These are phyloP conservation scores for Hoplodrina blanda DNA, from an alignment of 2,888 invertebrate genomes.

Conservation along the genomic window DNA sequence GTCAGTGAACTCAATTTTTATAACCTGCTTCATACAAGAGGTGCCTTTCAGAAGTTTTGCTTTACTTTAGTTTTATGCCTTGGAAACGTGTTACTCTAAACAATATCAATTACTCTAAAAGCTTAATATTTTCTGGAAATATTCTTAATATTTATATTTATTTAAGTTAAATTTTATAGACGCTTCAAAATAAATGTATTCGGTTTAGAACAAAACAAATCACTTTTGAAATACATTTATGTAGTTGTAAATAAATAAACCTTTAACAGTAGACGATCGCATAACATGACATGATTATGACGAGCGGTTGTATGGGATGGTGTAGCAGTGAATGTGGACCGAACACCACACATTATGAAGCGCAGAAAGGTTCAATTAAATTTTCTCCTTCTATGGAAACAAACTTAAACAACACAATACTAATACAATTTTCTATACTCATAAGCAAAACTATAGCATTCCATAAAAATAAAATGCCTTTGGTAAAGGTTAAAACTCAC, in stretches of 20 bases:
- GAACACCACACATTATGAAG: background rate
- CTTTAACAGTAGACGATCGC: no score
- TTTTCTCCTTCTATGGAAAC: background rate
- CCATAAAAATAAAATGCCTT: slow-evolving; percentile 6
- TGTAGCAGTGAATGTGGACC: no score
- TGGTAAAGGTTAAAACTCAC: no score
- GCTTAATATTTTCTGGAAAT: slow-evolving; percentile 1
- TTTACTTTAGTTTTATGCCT: slow-evolving; percentile 36
- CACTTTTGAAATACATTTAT: background rate
- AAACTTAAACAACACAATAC: background rate
- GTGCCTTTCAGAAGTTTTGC: slow-evolving; percentile 32
- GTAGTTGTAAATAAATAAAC: background rate
- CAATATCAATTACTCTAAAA: slow-evolving; percentile 36
- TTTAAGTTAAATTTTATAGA: slow-evolving; percentile 15
- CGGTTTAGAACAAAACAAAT: background rate
- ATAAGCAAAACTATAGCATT: slow-evolving; percentile 9
- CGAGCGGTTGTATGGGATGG: background rate
- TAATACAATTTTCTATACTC: background rate
- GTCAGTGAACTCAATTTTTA: slow-evolving; percentile 59
- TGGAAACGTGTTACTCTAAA: slow-evolving; percentile 31
- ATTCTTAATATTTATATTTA: slow-evolving; percentile 16
- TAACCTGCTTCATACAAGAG: slow-evolving; percentile 50
- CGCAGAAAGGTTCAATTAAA: background rate
- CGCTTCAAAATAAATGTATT: slow-evolving; percentile 5
- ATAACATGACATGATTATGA: background rate